phyloP scores from a whole-genome alignment of 1,140 invertebrate species.

The Adelges cooleyi region DNA sequence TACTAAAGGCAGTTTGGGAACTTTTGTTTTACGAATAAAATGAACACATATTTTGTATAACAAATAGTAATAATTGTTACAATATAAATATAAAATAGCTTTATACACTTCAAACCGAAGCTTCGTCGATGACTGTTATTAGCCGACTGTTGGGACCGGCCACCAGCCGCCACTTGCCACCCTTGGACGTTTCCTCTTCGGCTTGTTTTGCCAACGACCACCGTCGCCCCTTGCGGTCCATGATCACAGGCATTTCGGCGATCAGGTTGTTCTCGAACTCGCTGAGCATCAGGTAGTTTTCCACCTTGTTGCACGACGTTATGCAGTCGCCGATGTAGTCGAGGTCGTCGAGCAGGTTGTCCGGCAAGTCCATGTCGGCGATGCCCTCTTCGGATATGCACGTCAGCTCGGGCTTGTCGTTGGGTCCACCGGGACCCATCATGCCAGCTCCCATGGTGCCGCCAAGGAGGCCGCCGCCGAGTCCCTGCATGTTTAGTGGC shows the following conservation, averaged over 20 bases:
- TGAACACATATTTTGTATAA: too few species aligned
- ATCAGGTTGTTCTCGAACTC: constrained; percentile 79
- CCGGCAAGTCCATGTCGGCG: constrained; percentile 69
- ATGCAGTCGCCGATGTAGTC: constrained; percentile 75
- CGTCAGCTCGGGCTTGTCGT: constrained; percentile 60
- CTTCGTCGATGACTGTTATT: constrained; percentile 64
- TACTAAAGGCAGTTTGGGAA: too few species aligned
- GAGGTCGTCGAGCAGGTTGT: constrained; percentile 66
- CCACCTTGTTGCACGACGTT: constrained; percentile 75
- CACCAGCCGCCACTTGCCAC: constrained; percentile 38
- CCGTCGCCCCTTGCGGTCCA: constrained; percentile 52
- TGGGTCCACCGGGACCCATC: neutral
- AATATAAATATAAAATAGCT: neutral
- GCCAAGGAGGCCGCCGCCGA: constrained; percentile 64
- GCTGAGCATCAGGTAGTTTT: constrained; percentile 75
- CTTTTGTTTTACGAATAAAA: too few species aligned
- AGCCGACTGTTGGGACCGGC: constrained; percentile 44
- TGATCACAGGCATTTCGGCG: constrained; percentile 58
- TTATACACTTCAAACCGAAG: constrained; percentile 39
- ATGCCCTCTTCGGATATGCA: constrained; percentile 80
- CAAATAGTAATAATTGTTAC: constrained; percentile 24
- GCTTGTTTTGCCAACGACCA: constrained; percentile 52
- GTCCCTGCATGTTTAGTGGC: constrained; percentile 30
- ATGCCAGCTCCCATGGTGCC: constrained; percentile 58
- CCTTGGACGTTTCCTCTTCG: constrained; percentile 32